Evolutionary conservation across 1,140 invertebrate species (phyloP), one percentile per base, ranked within the genome.

Genomic region (Nymphalis io): DNA sequence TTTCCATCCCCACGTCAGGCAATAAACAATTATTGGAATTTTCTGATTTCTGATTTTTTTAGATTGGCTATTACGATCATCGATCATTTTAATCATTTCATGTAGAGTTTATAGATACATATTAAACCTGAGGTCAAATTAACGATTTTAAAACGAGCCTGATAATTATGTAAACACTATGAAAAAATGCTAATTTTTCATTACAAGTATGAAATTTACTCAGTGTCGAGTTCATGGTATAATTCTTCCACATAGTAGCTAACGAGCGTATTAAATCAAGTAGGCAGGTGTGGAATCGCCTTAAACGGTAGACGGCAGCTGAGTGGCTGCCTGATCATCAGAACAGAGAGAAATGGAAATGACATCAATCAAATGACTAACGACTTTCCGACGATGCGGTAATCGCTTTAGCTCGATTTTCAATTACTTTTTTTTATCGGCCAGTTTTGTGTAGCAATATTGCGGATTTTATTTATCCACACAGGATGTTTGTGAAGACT

Each of bases 211-310:
- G 51, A 53, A 53, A 53, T 53, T 53, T 21, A 53, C 51, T 10
- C 20, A 21, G 51, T 53, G 51, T 23, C 51, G 51, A 53, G 51
- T 53, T 23, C 51, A 53, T 53, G 51, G 51, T 53, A 53, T 53
- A 23, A 53, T 63, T 69, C 60, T 40, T 42, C 44, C 60, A 70
- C 68, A 71, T 65, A 71, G 69, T 71, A 71, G 62, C 69, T 71
- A 71, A 71, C 69, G 69, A 71, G 69, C 51, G 57, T 71, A 71
- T 65, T 71, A 71, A 71, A 71, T 71, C 69, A 71, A 71, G 62
- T 38, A 13, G 69, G 63, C 69, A 71, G 69, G 69, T 71, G 69
- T 71, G 69, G 69, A 71, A 66, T 71, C 69, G 69, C 69, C 63
- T 71, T 71, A 71, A 71, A 71, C 42, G 69, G 69, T 39, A 48